Base-by-base conservation (phyloP, 2,888 invertebrate species). In the Loripinus fragilis region DNA sequence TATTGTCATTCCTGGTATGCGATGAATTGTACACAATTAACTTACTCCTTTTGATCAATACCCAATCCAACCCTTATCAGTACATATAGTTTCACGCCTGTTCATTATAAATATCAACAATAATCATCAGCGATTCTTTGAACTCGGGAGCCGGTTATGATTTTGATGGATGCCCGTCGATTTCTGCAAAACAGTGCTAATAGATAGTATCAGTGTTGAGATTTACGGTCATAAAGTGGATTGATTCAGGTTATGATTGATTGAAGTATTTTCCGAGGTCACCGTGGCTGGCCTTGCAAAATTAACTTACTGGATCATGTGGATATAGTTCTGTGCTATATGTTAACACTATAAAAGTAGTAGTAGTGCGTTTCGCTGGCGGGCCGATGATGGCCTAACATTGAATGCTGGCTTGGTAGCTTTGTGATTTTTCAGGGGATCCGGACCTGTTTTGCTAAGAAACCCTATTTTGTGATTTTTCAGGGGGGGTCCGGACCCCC, bases 41-140 rank as follows among this genome's bases (percentile, higher is more conserved):
- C 33, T 17, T 8, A 33, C 15, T 33, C 30, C 60, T 17, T 60
- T 52, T 52, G 10, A 60, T 20, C 7, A 20, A 25, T 52, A 28
- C 5, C 28, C 52, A 15, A 52, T 28, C 20, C 5, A 33, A 17
- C 8, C 33, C 33, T 60, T 60, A 60, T 60, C 60, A 60, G 33
- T 33, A 20, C 23, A 60, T 60, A 60, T 17, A 33, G 25, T 60
- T 60, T 60, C 60, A 60, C 60, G 60, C 60, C 60, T 60, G 3
- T 33, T 33, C 60, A 60, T 60, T 60, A 60, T 60, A 60, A 60
- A 60, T 33, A 60, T 60, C 60, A 60, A 60, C 30, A 60, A 15
- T 60, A 33, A 60, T 60, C 60, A 60, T 60, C 60, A 33, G 20
- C 60, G 23, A 33, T 60, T 23, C 33, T 60, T 60, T 60, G 60